Evolutionary conservation across 2,797 vertebrate species (phyloP), one percentile per base, ranked within the genome.

Genomic region (Melanogrammus aeglefinus): DNA sequence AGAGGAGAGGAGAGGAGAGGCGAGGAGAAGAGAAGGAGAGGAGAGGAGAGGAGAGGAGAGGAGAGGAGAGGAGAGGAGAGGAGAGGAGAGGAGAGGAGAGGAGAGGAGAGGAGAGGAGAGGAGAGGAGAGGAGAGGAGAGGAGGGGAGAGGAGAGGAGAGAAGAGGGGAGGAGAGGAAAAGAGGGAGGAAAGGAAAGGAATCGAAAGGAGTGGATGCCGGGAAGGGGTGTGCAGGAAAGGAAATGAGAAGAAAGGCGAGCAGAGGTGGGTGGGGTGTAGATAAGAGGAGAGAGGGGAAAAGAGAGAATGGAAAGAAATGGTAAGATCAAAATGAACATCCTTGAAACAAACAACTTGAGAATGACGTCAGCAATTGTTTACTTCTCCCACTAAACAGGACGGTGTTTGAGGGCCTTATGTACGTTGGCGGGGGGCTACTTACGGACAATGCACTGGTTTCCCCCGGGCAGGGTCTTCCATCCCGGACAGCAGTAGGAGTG

Each of bases 371-470:
- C 4, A 78, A n/a, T 78, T 73, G 71, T 21, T 78, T 66, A 73
- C 79, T 21, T 14, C 69, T 33, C 75, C 38, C 38, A 6, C 8
- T 38, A 10, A 44, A 38, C 47, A 78, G 71, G 79, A 63, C 71
- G 0, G 24, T 18, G n/a, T 33, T 79, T 78, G 75, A 27, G 77
- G 76, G 73, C 36, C 35, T 79, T 79, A 80, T 79, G 81, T 77
- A 57, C 69, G 79, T 80, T 21, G 31, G 39, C n/a, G n/a, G 70
- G 77, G 47, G 14, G 51, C 21, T 89, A 99, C 98, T 99, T 95
- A 99, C 97, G 98, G 87, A 99, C 98, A 72, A 99, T 99, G 90
- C 98, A 99, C 88, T 99, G 98, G 92, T 99, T 99, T 82, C 98
- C 98, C 86, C 95, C 97, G 0, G 97, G 97, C 81, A 99, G 95